phyloP scores from a whole-genome alignment of 2,888 invertebrate species.

The Cerastis leucographa region DNA sequence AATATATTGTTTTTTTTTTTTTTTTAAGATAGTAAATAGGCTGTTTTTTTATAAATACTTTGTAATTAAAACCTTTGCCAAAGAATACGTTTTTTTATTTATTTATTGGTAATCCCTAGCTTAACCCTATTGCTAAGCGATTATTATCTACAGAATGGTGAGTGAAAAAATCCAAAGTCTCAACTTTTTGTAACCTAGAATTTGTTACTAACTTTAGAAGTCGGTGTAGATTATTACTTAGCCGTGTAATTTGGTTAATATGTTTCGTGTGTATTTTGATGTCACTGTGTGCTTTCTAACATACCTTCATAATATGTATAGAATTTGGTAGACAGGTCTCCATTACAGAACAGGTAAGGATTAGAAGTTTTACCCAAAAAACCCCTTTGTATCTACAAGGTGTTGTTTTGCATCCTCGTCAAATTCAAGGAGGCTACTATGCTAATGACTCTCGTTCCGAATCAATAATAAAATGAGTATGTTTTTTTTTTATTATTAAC shows the following conservation, averaged over 20 bases:
- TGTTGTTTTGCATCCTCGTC: no score
- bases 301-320: slow-evolving; percentile 1
- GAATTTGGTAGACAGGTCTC: slow-evolving; percentile 8
- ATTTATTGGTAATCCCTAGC: neutral
- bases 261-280: slow-evolving; percentile 3
- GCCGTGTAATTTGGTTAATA: neutral
- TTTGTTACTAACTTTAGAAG: slow-evolving; percentile 38
- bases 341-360: slow-evolving; percentile 15
- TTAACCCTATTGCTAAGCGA: neutral
- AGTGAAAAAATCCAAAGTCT: slow-evolving; percentile 38
- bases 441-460: no score
- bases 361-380: slow-evolving; percentile 30
- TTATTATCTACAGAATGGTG: slow-evolving; percentile 36
- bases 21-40: neutral
- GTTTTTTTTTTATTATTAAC: no score
- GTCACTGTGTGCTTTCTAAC: slow-evolving; percentile 18
- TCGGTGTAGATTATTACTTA: slow-evolving; percentile 3
- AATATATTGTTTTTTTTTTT: no score
- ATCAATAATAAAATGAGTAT: no score
- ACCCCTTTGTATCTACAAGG: neutral
- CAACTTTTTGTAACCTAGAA: slow-evolving; percentile 16
- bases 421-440: no score
- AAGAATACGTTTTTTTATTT: slow-evolving; percentile 11
- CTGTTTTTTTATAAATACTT: neutral
- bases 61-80: slow-evolving; percentile 34